Base-by-base conservation (phyloP, 2,888 invertebrate genomes). In the Selenia dentaria region DNA sequence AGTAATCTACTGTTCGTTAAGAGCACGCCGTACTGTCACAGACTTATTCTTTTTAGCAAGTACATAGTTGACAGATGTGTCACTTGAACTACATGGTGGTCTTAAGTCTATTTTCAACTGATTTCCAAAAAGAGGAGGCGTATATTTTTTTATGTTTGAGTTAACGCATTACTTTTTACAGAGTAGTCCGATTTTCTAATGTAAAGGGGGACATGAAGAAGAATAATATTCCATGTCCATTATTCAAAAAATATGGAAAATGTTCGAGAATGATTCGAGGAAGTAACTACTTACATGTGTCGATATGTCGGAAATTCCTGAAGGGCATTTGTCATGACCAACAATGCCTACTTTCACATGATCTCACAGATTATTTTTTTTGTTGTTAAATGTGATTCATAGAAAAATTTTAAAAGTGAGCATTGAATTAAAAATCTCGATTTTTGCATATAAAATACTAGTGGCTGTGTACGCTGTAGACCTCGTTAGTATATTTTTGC, bases 281-380 rank as follows among this genome's bases (percentile, higher is more conserved):
- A 5, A 98, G 98, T 79, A 92, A 93, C 28, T 96, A 94, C 76
- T 88, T 95, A 38, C 96, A 96, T 83, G 93, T 98, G 20, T 93
- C 95, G 24, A 92, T 98, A 36, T 98, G 98, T 77, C 94, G 94
- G 68, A 96, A 94, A 95, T 97, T 97, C 82, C 86, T 98, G 16
- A 95, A 95, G 80, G 97, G 98, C 3, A 93, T 94, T 41, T 98
- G 98, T 78, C 86, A 93, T 24, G 91, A 94, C 40, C 85, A 91
- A 6, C 83, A 92, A 20, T 98, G 98, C 71, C 91, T 93, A 22
- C 92, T 98, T 45, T 97, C 97, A 2, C 98, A 98, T 73, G 94
- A 96, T 62, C 91, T 96, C 4, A 94, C 94, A 2, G 92, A 94
- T 10, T n/a, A n/a, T n/a, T n/a, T n/a, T n/a, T n/a, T n/a, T n/a